Percentiles rank a stretch among this genome's conserved stretches.
These are phyloP conservation scores for Chymomyza procnemis DNA, from an alignment of 2,888 invertebrate genomes.

Conservation along the genomic window DNA sequence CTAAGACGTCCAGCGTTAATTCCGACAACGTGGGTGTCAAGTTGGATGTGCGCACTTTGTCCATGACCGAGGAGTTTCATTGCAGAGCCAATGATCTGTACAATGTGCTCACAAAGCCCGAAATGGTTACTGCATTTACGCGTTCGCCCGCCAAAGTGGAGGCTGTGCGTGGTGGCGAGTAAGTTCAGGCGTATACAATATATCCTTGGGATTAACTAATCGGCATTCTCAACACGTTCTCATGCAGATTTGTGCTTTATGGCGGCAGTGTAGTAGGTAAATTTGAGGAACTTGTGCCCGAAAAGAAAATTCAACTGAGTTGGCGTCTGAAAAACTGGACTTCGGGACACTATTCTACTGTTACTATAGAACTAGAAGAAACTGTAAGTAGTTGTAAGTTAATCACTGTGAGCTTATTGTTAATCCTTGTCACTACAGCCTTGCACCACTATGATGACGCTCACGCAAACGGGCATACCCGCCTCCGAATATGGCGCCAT, in stretches of 20 bases:
- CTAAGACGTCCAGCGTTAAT: conserved; percentile 19
- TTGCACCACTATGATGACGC: conserved; percentile 89
- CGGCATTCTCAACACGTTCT: no score
- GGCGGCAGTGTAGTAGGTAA: conserved; percentile 94
- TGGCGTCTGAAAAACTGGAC: conserved; percentile 99
- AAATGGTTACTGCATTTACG: conserved; percentile 95
- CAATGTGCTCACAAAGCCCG: conserved; percentile 91
- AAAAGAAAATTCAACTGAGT: conserved; percentile 89
- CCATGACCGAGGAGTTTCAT: conserved; percentile 82
- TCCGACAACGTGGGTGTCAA: conserved; percentile 63
- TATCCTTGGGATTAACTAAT: no score
- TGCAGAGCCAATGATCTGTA: conserved; percentile 91
- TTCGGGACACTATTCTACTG: conserved; percentile 91
- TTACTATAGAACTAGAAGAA: conserved; percentile 90
- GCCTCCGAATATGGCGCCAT: conserved; percentile 88
- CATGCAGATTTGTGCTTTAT: conserved; percentile 95
- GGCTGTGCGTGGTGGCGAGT: conserved; percentile 88
- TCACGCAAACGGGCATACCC: conserved; percentile 93
- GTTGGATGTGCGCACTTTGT: conserved; percentile 78
- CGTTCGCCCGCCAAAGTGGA: conserved; percentile 89
- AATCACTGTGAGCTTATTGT: no score
- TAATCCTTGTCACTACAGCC: no score
- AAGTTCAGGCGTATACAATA: no score
- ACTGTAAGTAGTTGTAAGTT: no score
- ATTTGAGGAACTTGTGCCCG: conserved; percentile 90